A percentile compares a stretch with the other conserved stretches of the same genome.
Conservation (phyloP, 2,113 vertebrate genomes). For the Geococcyx californianus region DNA sequence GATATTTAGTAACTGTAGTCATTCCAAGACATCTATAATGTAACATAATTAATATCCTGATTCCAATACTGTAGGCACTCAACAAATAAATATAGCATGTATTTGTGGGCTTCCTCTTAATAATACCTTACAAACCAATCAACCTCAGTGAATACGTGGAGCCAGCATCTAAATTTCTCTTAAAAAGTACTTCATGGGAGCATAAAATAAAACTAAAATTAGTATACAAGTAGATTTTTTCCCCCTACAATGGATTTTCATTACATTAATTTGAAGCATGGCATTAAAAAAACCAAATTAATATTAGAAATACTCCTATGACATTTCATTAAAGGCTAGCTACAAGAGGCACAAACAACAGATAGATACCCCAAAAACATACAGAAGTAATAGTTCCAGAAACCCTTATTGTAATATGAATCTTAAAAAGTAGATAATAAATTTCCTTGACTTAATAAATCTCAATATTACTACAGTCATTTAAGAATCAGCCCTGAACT, state of each 20-base stretch:
- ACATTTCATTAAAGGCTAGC: not conserved
- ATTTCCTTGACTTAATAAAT: not conserved
- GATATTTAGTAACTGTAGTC: not conserved
- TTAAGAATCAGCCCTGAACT: not conserved
- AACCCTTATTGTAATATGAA: not conserved
- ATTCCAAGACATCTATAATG: not conserved
- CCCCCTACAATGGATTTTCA: not conserved
- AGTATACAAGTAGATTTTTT: not conserved
- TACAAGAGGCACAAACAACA: not conserved
- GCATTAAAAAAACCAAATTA: not conserved
- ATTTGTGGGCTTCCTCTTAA: not conserved
- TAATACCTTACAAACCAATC: not conserved
- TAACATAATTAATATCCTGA: not conserved
- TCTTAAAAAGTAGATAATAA: not conserved
- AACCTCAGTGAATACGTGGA: not conserved
- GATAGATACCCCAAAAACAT: not conserved
- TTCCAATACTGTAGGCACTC: not conserved
- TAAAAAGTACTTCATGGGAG: not conserved
- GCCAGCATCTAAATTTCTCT: not conserved
- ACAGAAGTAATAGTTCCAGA: not conserved
- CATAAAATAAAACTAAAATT: not conserved
- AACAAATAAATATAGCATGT: not conserved
- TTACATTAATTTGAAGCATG: not conserved
- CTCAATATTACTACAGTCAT: not conserved
- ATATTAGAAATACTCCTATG: not conserved